Evolutionary conservation across 2,888 invertebrate species (phyloP), one percentile per base, ranked within the genome.

Genomic region (Rhagonycha lutea): DNA sequence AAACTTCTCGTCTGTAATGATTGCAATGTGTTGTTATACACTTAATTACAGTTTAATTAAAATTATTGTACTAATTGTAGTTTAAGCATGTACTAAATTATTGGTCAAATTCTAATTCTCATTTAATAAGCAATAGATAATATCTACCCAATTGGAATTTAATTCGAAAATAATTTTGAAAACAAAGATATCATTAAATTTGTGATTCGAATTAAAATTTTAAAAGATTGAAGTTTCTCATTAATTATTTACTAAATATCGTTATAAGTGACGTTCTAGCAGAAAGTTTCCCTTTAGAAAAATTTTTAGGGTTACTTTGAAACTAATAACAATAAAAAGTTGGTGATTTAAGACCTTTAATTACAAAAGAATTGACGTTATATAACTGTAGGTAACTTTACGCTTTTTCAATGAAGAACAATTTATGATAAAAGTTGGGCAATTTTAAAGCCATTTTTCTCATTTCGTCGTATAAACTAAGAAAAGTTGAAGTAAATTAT

Each of bases 11-110:
- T 47, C 47, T 47, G 47, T 47, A 47, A 47, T 47, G 47, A 47
- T 47, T 47, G n/a, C 47, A 47, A 47, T 47, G 12, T 47, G 47
- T 47, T 47, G 47, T 28, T 28, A 28, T 47, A 47, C 8, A 61
- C 28, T 14, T 73, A 76, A 76, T 73, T 73, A 68, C 69, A 61
- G 23, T 76, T 76, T 73, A 73, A 76, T 73, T 65, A 68, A 70
- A 70, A 69, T 60, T 76, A 76, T 73, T 29, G 70, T 63, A 65
- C 75, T 78, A 78, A 78, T 75, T 75, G 68, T 70, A 70, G 70
- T 78, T 78, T 78, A 78, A 78, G 10, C 24, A n/a, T 73, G 70
- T 68, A 62, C 28, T 78, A 75, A 78, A 78, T 78, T 78, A 78
- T 78, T 77, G 74, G 78, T 69, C 70, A 73, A 73, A 75, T 75